Conservation (phyloP, 2,797 vertebrate species). For the Nannoperca australis region DNA sequence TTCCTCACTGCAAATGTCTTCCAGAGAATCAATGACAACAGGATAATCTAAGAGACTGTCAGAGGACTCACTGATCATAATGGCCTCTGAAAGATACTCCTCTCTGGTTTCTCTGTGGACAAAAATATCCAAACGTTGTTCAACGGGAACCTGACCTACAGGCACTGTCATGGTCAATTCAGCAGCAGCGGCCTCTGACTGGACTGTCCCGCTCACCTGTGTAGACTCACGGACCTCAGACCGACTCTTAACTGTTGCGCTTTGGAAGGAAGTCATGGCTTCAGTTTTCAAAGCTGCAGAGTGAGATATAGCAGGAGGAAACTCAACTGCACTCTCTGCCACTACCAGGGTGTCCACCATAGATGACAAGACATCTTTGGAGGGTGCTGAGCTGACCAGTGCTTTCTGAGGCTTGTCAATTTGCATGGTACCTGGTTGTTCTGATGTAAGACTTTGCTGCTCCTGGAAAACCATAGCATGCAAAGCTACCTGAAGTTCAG, state of each 20-base stretch:
- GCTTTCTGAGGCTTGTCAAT: slow-evolving; percentile 67
- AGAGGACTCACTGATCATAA: slow-evolving; percentile 63
- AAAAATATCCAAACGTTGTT: slow-evolving; percentile 61
- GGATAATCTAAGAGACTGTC: slow-evolving; percentile 69
- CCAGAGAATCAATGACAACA: slow-evolving; percentile 78
- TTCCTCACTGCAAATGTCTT: slow-evolving; percentile 84
- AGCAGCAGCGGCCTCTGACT: slow-evolving; percentile 61
- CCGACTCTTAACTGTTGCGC: slow-evolving; percentile 53
- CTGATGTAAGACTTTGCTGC: slow-evolving; percentile 81
- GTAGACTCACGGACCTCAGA: slow-evolving; percentile 66
- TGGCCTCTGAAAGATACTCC: slow-evolving; percentile 76
- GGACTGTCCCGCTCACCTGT: slow-evolving; percentile 62
- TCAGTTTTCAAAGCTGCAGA: slow-evolving; percentile 77
- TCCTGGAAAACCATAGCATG: slow-evolving; percentile 88
- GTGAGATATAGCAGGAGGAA: slow-evolving; percentile 62
- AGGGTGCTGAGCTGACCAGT: slow-evolving; percentile 49
- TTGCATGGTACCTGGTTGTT: slow-evolving; percentile 72
- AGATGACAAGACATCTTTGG: slow-evolving; percentile 69
- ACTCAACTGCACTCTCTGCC: slow-evolving; percentile 68
- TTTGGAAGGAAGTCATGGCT: slow-evolving; percentile 64
- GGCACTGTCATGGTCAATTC: slow-evolving; percentile 46
- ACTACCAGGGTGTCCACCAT: slow-evolving; percentile 72
- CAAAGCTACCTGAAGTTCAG: slow-evolving; percentile 86
- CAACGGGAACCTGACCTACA: slow-evolving; percentile 36
- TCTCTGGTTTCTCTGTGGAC: slow-evolving; percentile 78